These are phyloP conservation scores for Odocoileus virginianus DNA, from an alignment of 2,113 vertebrate species.

Conservation along the genomic window DNA sequence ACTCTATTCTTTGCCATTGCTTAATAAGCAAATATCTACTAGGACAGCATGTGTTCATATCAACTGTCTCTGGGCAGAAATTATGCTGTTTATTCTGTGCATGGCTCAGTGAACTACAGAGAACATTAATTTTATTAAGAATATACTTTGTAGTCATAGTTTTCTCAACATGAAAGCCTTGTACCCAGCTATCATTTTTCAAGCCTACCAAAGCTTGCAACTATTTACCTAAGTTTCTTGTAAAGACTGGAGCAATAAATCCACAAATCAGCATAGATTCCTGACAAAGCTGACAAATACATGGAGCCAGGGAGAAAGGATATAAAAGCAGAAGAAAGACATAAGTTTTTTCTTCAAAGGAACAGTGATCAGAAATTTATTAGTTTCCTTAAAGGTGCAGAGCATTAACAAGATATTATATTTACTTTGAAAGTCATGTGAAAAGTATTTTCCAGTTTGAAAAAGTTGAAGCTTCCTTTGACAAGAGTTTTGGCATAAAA, in stretches of 20 bases:
- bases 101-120: neutral
- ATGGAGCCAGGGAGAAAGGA: neutral
- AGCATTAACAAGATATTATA: neutral
- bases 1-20: neutral
- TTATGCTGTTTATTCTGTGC: neutral
- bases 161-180: neutral
- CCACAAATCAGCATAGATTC: neutral
- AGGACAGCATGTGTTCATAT: neutral
- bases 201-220: neutral
- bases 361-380: neutral
- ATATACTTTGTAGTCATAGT: neutral
- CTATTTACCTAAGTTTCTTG: neutral
- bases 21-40: neutral
- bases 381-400: neutral
- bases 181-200: neutral
- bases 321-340: neutral
- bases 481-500: neutral
- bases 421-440: neutral
- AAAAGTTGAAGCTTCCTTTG: neutral
- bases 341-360: neutral
- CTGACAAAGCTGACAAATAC: neutral
- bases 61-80: neutral
- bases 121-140: slow-evolving; percentile 8
- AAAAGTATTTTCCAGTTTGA: neutral
- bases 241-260: slow-evolving; percentile 5